Base-by-base conservation (phyloP, 2,888 invertebrate species). In the Lasioglossum calceatum region DNA sequence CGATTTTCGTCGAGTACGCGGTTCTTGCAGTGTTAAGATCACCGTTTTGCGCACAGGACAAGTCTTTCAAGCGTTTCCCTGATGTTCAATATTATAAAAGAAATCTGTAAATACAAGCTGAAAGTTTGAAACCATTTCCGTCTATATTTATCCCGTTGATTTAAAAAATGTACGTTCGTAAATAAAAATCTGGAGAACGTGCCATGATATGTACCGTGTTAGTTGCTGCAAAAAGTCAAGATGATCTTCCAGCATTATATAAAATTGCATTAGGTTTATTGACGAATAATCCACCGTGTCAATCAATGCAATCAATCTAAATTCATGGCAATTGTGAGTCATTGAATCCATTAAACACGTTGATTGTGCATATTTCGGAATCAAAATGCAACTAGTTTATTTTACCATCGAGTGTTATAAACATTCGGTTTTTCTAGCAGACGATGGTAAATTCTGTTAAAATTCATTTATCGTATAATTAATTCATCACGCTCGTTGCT, bases 1-100 rank as follows among this genome's bases (percentile, higher is more conserved):
- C 54, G n/a, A 42, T 47, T 50, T 10, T 58, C 54, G n/a, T 54
- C 77, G 44, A 67, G n/a, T 80, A n/a, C n/a, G n/a, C 19, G 73
- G 19, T 58, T 54, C 23, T 72, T 32, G 23, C 0, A 16, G 23
- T 72, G 32, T 67, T 19, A n/a, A 70, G 27, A 71, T n/a, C 70
- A 74, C 36, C 44, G 4, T 32, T 79, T 54, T 36, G 70, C 77
- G 73, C 42, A 79, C 58, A 39, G 58, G 14, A 23, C 39, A n/a
- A 71, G 12, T 19, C 39, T n/a, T 42, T 70, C n/a, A 14, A 42
- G 12, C 23, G 39, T 42, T 71, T 2, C 39, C 10, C 23, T 4
- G 10, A 58, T n/a, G 1, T n/a, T 58, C 12, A n/a, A 58, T 10
- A n/a, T 58, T n/a, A n/a, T 58, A n/a, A n/a, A n/a, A 10, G 10